Evolutionary conservation across 2,888 invertebrate species (phyloP).

Genomic region (Argyra leucocephala): DNA sequence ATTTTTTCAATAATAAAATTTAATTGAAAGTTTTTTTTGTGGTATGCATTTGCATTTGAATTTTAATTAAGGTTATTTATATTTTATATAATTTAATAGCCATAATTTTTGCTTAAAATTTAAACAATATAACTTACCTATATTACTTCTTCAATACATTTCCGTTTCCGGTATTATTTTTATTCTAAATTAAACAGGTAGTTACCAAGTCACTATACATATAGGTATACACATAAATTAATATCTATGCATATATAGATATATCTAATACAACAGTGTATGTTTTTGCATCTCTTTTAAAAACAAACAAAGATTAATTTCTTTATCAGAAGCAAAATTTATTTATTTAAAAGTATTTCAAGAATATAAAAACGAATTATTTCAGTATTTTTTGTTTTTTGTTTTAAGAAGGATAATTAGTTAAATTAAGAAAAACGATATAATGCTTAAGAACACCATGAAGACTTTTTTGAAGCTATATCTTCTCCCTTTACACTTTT

Average conservation of each 20-base stretch:
- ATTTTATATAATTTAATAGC: too few species aligned
- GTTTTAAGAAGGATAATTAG: slow-evolving; percentile 1
- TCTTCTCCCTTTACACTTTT: background rate
- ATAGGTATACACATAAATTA: too few species aligned
- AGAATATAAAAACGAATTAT: background rate
- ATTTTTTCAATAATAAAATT: too few species aligned
- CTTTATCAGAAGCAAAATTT: background rate
- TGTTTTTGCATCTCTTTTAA: background rate
- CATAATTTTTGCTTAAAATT: too few species aligned
- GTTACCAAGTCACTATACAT: background rate
- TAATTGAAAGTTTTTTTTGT: too few species aligned
- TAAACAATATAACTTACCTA: too few species aligned
- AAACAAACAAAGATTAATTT: slow-evolving; percentile 6
- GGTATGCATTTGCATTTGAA: too few species aligned
- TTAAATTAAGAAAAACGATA: slow-evolving; percentile 4
- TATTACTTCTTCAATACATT: background rate
- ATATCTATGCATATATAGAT: too few species aligned
- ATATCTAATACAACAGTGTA: background rate
- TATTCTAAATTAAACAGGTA: background rate
- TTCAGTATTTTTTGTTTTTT: too few species aligned
- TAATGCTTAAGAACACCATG: background rate
- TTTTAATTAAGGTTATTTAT: too few species aligned
- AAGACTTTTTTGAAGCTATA: background rate
- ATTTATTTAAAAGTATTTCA: background rate
- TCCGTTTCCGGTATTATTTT: background rate